These are phyloP conservation scores for Scelioninae gen. 1 DNA, from an alignment of 2,888 invertebrate genomes.

Conservation along the genomic window DNA sequence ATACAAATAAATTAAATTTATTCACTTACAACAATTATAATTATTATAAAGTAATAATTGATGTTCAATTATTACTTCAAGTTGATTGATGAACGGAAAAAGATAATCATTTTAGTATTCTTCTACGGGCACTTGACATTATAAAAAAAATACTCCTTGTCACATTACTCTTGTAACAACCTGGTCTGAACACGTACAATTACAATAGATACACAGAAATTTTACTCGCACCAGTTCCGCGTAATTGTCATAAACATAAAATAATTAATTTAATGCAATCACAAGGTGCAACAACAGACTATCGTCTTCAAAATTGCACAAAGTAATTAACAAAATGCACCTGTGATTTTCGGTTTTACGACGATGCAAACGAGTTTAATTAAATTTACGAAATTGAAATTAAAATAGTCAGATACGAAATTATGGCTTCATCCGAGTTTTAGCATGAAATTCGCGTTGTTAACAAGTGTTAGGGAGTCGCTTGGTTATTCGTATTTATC, in stretches of 20 bases:
- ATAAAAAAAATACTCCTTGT: too few relatives aligned
- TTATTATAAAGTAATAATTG: too few relatives aligned
- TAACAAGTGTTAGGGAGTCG: conserved; percentile 2
- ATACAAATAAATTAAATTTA: too few relatives aligned
- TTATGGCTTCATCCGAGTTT: background rate
- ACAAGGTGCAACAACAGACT: background rate
- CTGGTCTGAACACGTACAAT: background rate
- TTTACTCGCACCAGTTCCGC: background rate
- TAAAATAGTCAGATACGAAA: background rate
- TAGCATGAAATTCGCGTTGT: background rate
- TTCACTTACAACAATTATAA: too few relatives aligned
- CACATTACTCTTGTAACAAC: too few relatives aligned
- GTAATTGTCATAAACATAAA: background rate
- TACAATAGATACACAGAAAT: background rate
- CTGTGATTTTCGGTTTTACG: background rate
- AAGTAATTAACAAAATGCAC: conserved; percentile 8
- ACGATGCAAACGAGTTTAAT: background rate
- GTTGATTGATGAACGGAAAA: too few relatives aligned
- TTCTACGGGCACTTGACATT: too few relatives aligned
- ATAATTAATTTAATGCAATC: background rate
- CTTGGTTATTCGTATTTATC: background rate
- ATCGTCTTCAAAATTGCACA: background rate
- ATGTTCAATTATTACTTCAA: too few relatives aligned
- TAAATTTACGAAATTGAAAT: conserved; percentile 2
- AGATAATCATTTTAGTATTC: too few relatives aligned